Base-by-base conservation (phyloP, 2,888 invertebrate species). In the Eristalis tenax region DNA sequence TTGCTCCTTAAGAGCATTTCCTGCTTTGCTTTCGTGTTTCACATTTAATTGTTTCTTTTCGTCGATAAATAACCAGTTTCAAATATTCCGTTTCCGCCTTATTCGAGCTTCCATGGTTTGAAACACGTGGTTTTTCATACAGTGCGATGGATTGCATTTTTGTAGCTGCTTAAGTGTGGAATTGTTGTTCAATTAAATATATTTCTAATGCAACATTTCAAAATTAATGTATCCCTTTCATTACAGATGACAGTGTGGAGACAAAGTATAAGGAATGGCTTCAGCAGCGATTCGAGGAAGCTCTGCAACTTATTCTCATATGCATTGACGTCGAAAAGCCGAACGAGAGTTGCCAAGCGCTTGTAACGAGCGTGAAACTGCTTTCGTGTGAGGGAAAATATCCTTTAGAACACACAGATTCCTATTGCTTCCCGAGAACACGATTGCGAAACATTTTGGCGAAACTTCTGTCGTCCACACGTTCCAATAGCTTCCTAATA, bases 281-380 rank as follows among this genome's bases (percentile, higher is more conserved):
- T 59, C 94, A 94, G 71, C 94, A 95, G 87, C 94, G 96, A 78
- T 97, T 97, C 90, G 95, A 96, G 82, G 94, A 96, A 88, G 94
- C 95, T 0, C 94, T 95, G 91, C 92, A 93, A 0, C 94, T 95
- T 71, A 93, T 95, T 26, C 90, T 96, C 56, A 92, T 94, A 28
- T 94, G 95, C 77, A 93, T 96, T 77, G 93, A 94, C 35, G 92
- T 93, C 26, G 94, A 94, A 5, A 94, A 94, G 86, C 91, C 93
- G 4, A 92, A 91, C 71, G 94, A 95, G 13, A 94, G 94, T 68
- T 92, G 94, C 6, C 95, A 95, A 92, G 96, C 96, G 0, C 93
- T 97, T 4, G 94, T 95, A 1, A 96, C 96, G 0, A 94, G 96
- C 68, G 95, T 97, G 94, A 96, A 96, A 90, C 92, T 97, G 77